phyloP scores from a whole-genome alignment of 1,140 invertebrate genomes.

The Aphelinus atriplicis region DNA sequence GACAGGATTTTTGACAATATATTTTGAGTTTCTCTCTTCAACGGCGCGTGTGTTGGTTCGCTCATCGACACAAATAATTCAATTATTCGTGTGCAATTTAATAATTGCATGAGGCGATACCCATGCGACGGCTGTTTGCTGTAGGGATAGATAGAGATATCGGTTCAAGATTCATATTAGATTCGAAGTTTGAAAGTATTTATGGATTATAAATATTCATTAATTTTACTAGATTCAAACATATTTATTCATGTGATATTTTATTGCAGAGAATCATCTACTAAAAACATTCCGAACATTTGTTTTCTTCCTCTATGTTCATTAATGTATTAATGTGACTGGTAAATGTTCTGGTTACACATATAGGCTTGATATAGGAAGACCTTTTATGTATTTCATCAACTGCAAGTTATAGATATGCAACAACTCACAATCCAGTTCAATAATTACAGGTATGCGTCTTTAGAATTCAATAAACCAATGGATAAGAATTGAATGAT shows the following conservation, averaged over 20 bases:
- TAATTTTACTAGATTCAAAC: slow-evolving; percentile 22
- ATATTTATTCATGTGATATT: not conserved
- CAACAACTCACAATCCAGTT: no score
- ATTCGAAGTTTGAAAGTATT: no score
- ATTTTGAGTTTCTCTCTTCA: slow-evolving; percentile 52
- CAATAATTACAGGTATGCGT: no score
- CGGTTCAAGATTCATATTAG: no score
- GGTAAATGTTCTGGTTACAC: not conserved
- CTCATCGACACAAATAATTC: slow-evolving; percentile 54
- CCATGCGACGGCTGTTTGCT: slow-evolving; percentile 61
- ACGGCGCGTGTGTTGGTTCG: slow-evolving; percentile 55
- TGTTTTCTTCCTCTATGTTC: slow-evolving; percentile 33
- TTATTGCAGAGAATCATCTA: not conserved
- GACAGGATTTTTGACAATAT: slow-evolving; percentile 25
- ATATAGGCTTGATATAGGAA: no score
- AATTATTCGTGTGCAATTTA: slow-evolving; percentile 56
- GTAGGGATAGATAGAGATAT: slow-evolving; percentile 65
- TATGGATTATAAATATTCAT: not conserved
- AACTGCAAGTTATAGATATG: no score
- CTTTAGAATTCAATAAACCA: no score
- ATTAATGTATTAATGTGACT: slow-evolving; percentile 17
- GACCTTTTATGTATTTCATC: no score
- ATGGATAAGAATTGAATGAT: not conserved
- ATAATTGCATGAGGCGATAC: slow-evolving; percentile 61
- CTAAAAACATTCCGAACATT: not conserved